Evolutionary conservation across 2,113 vertebrate genomes (phyloP).

Genomic region (Myiozetetes cayanensis): DNA sequence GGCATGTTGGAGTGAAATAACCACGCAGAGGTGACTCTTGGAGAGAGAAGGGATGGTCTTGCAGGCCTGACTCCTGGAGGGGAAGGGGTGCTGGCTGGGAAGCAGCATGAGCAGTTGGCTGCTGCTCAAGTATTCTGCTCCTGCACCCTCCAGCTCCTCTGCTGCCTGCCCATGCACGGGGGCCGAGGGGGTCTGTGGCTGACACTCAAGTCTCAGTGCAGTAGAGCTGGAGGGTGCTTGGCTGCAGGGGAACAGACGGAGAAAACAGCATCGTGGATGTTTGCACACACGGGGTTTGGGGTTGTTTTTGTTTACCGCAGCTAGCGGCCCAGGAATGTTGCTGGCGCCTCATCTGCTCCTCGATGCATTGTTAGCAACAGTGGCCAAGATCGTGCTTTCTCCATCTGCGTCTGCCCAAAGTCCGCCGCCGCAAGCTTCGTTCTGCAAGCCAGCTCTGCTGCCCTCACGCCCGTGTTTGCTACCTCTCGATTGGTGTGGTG

Average conservation of each 20-base stretch:
- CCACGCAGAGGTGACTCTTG: not conserved
- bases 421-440: accelerated
- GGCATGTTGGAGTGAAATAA: not conserved
- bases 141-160: not conserved
- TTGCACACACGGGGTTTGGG: not conserved
- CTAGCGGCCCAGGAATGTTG: not conserved
- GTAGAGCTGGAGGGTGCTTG: not conserved
- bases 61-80: not conserved
- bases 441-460: accelerated
- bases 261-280: not conserved
- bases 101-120: not conserved
- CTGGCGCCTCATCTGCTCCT: constrained; percentile 6
- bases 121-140: accelerated
- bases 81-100: not conserved
- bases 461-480: not conserved
- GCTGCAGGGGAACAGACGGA: not conserved
- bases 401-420: not conserved
- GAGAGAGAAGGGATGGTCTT: not conserved
- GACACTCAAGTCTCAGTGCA: not conserved
- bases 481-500: accelerated
- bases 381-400: not conserved
- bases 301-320: not conserved
- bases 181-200: not conserved
- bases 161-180: not conserved
- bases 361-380: not conserved